Base-by-base conservation (phyloP, 2,113 vertebrate genomes). In the Gorilla gorilla region DNA sequence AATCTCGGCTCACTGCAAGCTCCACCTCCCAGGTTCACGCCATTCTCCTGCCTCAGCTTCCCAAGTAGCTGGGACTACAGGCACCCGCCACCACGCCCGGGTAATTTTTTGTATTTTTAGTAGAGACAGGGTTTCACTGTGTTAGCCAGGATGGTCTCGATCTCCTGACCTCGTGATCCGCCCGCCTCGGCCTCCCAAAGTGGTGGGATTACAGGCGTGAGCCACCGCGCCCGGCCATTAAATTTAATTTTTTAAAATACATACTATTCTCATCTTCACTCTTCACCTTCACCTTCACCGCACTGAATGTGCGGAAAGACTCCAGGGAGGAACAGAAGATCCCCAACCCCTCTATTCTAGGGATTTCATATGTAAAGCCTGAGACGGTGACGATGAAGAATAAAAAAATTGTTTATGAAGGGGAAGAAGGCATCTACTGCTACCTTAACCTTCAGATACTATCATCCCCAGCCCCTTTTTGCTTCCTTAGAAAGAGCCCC, bases 221-320 rank as follows among this genome's bases (percentile, higher is more conserved):
- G 45, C 45, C 45, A 45, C 45, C 6, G 8, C 2, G 45, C 1
- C 45, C 45, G 1, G 45, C 45, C 45, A 96, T 96, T 97, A 97
- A 95, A 97, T 98, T 97, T 97, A 96, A 96, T 98, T 93, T 93
- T 96, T 95, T 96, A 97, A 97, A 98, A 98, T 97, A 97, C 95
- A 96, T 52, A 92, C 66, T 61, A 50, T 93, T 94, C 45, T 30
- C 48, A 45, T 45, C 45, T 45, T 45, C 45, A 45, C 8, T 0
- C 45, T 45, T 96, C 64, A 48, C 5, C 3, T n/a, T 61, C 40
- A 45, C 45, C 45, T 45, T 45, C 45, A 45, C 45, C 8, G 45
- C 45, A 45, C 45, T 45, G 45, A 45, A 45, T 45, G 45, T 45
- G 45, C 45, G 9, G 45, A 45, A 45, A 45, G 45, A 5, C 32